phyloP scores from a whole-genome alignment of 2,113 vertebrate genomes.

The Siniperca chuatsi region DNA sequence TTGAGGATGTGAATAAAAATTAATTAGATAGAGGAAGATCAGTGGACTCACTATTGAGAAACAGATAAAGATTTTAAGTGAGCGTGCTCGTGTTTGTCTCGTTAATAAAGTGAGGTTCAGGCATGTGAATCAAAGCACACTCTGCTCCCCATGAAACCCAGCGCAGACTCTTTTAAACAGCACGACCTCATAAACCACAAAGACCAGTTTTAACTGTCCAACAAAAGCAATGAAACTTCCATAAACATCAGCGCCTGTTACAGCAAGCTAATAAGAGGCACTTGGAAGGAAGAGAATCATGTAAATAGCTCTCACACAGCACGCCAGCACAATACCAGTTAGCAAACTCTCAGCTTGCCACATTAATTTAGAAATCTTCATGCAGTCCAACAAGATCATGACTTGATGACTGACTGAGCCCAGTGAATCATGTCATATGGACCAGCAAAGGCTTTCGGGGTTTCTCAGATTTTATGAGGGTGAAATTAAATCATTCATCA shows the following conservation, averaged over 20 bases:
- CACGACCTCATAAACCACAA: conserved; percentile 74
- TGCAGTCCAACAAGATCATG: background rate
- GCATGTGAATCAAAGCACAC: conserved; percentile 40
- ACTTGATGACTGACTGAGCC: conserved; percentile 14
- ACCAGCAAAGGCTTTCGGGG: background rate
- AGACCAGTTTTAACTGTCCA: conserved; percentile 67
- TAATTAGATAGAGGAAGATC: conserved; percentile 45
- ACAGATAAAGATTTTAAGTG: conserved; percentile 49
- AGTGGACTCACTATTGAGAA: background rate
- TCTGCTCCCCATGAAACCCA: conserved; percentile 46
- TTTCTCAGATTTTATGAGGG: conserved; percentile 10
- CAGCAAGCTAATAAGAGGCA: conserved; percentile 52
- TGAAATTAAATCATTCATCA: conserved; percentile 37
- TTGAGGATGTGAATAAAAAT: conserved; percentile 54
- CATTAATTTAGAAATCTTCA: background rate
- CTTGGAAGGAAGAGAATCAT: conserved; percentile 18
- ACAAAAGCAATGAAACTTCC: conserved; percentile 73
- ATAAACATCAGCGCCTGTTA: conserved; percentile 72
- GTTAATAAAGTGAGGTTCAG: conserved; percentile 52
- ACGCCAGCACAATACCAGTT: background rate
- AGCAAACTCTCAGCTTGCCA: conserved; percentile 4
- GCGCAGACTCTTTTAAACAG: conserved; percentile 62
- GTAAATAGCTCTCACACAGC: conserved; percentile 10
- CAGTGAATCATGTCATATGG: background rate
- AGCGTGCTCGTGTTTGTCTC: conserved; percentile 15